phyloP scores from a whole-genome alignment of 2,888 invertebrate species.

The Chalcosyrphus nemorum region DNA sequence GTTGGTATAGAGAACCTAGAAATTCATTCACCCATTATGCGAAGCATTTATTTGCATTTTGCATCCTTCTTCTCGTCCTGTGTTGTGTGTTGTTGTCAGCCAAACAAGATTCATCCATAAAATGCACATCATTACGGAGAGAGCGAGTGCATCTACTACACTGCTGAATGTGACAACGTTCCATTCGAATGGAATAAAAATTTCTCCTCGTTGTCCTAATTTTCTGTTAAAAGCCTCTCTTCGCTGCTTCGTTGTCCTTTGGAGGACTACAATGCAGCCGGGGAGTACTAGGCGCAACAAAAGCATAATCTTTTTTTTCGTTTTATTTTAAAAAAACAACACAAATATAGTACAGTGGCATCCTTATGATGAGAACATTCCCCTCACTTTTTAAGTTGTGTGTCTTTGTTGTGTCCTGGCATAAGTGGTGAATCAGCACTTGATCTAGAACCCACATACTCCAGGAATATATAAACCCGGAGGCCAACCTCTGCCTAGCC shows the following conservation, averaged over 20 bases:
- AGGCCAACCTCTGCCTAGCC: conserved; percentile 37
- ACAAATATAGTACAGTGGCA: conserved; percentile 40
- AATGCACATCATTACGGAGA: conserved; percentile 62
- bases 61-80: conserved; percentile 10
- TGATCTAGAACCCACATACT: conserved; percentile 70
- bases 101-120: conserved; percentile 66
- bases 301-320: conserved; percentile 47
- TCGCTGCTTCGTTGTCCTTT: neutral
- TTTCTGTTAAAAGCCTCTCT: conserved; percentile 53
- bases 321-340: conserved; percentile 13
- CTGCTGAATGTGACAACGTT: conserved; percentile 51
- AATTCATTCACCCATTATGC: conserved; percentile 63
- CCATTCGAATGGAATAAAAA: conserved; percentile 50
- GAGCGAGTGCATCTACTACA: neutral
- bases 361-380: conserved; percentile 14
- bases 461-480: conserved; percentile 35
- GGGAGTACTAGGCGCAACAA: conserved; percentile 42
- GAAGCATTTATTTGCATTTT: conserved; percentile 39
- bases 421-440: conserved; percentile 65
- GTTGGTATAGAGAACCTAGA: conserved; percentile 47
- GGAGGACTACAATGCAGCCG: conserved; percentile 6
- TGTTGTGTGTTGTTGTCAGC: conserved; percentile 41
- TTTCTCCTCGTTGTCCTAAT: conserved; percentile 63
- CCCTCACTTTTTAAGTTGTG: conserved; percentile 31
- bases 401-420: conserved; percentile 38